Percentiles rank a stretch among this genome's conserved stretches.
phyloP scores from a whole-genome alignment of 2,888 invertebrate species.

The Brachypalpus laphriformis region DNA sequence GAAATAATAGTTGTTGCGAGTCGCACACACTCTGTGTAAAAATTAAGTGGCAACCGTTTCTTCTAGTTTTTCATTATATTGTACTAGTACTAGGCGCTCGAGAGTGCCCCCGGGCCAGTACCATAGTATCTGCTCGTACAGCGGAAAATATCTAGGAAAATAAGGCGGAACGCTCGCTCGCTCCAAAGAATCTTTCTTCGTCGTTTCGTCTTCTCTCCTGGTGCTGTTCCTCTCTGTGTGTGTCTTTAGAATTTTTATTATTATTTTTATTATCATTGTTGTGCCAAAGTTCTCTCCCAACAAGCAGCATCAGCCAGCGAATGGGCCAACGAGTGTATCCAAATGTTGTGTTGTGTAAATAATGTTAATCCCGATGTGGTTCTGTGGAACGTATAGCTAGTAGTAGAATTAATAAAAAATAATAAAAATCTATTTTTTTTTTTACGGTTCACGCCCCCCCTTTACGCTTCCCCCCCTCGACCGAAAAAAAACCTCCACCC shows the following conservation, averaged over 20 bases:
- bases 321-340: constrained; percentile 41
- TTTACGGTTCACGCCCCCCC: constrained; percentile 56
- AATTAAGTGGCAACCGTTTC: constrained; percentile 64
- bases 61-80: constrained; percentile 50
- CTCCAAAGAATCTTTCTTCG: constrained; percentile 16
- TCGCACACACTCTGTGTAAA: constrained; percentile 59
- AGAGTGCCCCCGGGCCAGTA: constrained; percentile 63
- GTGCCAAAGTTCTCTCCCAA: constrained; percentile 21
- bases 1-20: constrained; percentile 65
- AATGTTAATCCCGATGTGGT: constrained; percentile 69
- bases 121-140: background rate
- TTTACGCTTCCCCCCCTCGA: constrained; percentile 67
- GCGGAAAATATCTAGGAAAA: constrained; percentile 35
- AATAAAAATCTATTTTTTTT: constrained; percentile 59
- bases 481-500: constrained; percentile 78
- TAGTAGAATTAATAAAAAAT: constrained; percentile 51
- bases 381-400: constrained; percentile 70
- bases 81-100: constrained; percentile 34
- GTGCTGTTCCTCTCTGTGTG: background rate
- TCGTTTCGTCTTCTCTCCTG: background rate
- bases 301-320: background rate
- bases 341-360: constrained; percentile 72
- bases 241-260: constrained; percentile 7
- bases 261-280: constrained; percentile 20
- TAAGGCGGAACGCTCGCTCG: constrained; percentile 51